phyloP scores from a whole-genome alignment of 2,113 vertebrate species.

The Ginglymostoma cirratum region DNA sequence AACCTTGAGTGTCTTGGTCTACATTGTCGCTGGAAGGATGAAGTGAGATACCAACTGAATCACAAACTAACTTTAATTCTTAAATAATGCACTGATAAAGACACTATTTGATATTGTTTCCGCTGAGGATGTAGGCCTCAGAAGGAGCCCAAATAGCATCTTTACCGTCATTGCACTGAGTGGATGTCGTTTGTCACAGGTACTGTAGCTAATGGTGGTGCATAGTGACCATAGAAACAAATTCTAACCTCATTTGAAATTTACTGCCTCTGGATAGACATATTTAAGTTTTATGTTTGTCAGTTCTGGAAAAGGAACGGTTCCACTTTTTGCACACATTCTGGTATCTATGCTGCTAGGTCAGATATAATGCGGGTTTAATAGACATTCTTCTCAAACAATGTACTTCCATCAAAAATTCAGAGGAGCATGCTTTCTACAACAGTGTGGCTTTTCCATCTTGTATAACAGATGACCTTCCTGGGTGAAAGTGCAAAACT shows the following conservation, averaged over 20 bases:
- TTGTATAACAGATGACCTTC: neutral
- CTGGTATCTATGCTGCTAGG: too few relatives aligned
- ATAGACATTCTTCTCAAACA: too few relatives aligned
- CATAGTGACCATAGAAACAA: neutral
- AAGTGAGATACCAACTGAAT: neutral
- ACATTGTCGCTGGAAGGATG: conserved; percentile 3
- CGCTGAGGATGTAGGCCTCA: neutral
- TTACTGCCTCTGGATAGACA: neutral
- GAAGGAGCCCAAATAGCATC: neutral
- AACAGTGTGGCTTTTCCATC: neutral
- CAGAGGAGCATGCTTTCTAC: neutral
- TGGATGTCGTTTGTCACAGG: neutral
- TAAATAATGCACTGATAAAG: neutral
- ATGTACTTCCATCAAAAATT: neutral
- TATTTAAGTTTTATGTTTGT: neutral
- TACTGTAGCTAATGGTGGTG: neutral
- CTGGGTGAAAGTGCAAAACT: neutral
- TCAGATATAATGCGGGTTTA: neutral
- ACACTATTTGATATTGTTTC: conserved; percentile 6
- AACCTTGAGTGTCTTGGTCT: neutral
- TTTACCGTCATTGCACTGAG: neutral
- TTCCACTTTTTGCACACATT: neutral
- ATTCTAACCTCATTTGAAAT: neutral
- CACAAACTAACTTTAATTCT: neutral
- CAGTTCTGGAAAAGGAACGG: neutral